Percentiles rank a stretch among this genome's conserved stretches.
Conservation (phyloP, 23 tunicate species). For the Diplosoma virens region DNA sequence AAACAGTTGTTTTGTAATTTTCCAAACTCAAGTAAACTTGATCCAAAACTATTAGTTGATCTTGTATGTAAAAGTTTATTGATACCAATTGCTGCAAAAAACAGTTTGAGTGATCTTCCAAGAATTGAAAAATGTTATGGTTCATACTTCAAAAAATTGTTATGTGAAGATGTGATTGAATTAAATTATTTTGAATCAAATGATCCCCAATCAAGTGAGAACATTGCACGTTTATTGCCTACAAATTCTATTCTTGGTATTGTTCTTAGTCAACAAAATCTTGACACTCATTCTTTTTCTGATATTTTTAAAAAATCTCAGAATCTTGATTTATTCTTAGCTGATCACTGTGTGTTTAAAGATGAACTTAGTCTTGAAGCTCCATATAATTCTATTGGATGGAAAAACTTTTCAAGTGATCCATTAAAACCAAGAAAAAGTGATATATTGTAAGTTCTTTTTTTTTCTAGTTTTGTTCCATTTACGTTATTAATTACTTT, state of each 20-base stretch:
- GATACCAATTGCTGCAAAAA: not conserved
- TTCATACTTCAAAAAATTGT: not conserved
- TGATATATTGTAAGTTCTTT: not conserved
- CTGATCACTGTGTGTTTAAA: not conserved
- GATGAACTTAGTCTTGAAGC: slow-evolving; percentile 23
- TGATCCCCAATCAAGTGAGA: not conserved
- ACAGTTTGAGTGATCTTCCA: too few relatives aligned
- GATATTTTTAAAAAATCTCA: not conserved
- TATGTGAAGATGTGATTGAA: not conserved
- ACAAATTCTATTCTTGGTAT: slow-evolving; percentile 23
- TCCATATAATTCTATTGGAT: slow-evolving; percentile 22
- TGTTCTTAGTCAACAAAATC: slow-evolving; percentile 4
- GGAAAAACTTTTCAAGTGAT: slow-evolving; percentile 16
- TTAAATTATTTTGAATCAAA: too few relatives aligned
- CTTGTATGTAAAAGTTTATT: not conserved
- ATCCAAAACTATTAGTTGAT: not conserved
- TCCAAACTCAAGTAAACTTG: too few relatives aligned
- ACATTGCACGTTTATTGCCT: not conserved
- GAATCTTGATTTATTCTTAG: not conserved
- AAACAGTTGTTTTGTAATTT: too few relatives aligned
- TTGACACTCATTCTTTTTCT: slow-evolving; percentile 5
- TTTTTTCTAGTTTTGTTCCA: too few relatives aligned
- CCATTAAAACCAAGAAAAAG: not conserved
- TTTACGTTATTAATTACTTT: too few relatives aligned
- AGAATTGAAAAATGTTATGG: not conserved